Percentiles rank a stretch among this genome's conserved stretches.
Evolutionary conservation across 2,797 vertebrate genomes (phyloP).

Genomic region (Lutjanus argentimaculatus): DNA sequence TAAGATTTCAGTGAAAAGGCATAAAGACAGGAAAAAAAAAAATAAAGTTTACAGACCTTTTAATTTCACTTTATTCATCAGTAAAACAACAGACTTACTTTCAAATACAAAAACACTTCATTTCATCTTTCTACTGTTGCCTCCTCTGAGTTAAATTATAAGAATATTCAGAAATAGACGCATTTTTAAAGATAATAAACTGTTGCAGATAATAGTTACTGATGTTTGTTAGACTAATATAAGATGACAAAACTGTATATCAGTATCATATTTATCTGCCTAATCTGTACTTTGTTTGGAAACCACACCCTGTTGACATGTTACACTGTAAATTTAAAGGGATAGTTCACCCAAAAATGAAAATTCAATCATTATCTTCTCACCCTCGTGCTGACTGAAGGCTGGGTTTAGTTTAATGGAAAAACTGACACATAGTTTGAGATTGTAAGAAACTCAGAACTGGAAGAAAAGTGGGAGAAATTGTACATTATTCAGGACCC

Average conservation of each 20-base stretch:
- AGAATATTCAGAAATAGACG: neutral
- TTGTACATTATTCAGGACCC: too few species aligned
- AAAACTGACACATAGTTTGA: too few species aligned
- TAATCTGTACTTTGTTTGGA: neutral
- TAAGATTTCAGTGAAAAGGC: neutral
- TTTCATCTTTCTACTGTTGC: neutral
- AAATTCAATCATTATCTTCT: too few species aligned
- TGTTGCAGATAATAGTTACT: neutral
- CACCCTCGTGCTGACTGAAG: too few species aligned
- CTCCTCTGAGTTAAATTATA: neutral
- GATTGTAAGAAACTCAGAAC: too few species aligned
- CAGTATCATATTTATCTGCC: neutral
- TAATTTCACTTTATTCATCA: neutral
- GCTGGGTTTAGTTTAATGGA: too few species aligned
- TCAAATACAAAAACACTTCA: neutral
- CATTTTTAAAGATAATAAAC: too few species aligned
- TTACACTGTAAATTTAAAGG: neutral
- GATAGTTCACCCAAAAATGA: too few species aligned
- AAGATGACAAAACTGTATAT: too few species aligned
- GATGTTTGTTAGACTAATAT: neutral
- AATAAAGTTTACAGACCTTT: neutral
- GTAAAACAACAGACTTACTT: neutral
- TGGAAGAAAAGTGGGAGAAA: too few species aligned
- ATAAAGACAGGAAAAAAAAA: too few species aligned
- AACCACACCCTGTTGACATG: neutral